Evolutionary conservation across 2,888 invertebrate genomes (phyloP).

Genomic region (Slavum lentiscoides): DNA sequence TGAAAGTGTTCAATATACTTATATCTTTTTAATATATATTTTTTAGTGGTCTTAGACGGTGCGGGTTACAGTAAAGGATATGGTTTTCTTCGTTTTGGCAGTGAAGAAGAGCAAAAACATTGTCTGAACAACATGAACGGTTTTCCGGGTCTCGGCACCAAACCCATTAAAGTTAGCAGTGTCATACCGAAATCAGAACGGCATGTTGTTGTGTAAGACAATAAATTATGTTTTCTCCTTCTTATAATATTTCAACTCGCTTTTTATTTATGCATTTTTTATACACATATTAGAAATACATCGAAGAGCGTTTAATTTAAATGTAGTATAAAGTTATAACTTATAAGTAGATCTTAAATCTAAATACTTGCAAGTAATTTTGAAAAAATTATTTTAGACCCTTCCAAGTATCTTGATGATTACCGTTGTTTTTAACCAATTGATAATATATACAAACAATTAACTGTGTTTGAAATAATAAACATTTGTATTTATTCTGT

Average conservation of each 20-base stretch:
- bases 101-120: constrained; percentile 90
- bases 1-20: background rate
- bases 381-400: too few relatives aligned
- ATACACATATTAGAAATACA: too few relatives aligned
- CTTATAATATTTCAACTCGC: background rate
- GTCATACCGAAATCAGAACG: constrained; percentile 77
- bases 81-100: constrained; percentile 92
- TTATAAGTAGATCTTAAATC: too few relatives aligned
- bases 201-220: constrained; percentile 60
- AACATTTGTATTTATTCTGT: too few relatives aligned
- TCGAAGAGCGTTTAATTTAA: too few relatives aligned
- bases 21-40: background rate
- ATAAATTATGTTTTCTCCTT: background rate
- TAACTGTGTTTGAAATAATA: too few relatives aligned
- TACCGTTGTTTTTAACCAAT: too few relatives aligned
- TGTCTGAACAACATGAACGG: constrained; percentile 93
- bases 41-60: constrained; percentile 81
- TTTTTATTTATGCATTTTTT: background rate
- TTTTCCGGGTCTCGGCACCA: constrained; percentile 82
- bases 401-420: too few relatives aligned
- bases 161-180: constrained; percentile 87
- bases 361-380: too few relatives aligned
- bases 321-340: too few relatives aligned
- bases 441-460: too few relatives aligned
- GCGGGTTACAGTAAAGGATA: constrained; percentile 93